These are phyloP conservation scores for Podarcis muralis DNA, from an alignment of 2,113 vertebrate genomes.

Conservation along the genomic window DNA sequence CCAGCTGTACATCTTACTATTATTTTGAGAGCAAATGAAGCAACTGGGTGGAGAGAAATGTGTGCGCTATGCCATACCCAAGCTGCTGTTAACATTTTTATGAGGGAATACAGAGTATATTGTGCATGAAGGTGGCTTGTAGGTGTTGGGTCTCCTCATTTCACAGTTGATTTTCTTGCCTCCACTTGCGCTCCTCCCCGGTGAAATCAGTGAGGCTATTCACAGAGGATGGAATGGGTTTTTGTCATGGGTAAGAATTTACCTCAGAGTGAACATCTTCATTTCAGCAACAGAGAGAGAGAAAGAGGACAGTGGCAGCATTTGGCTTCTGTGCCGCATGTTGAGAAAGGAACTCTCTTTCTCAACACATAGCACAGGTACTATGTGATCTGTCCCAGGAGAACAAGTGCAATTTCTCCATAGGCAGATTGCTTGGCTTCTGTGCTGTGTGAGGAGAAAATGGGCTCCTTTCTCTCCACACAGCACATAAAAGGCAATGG, in stretches of 20 bases:
- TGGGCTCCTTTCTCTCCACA: background rate
- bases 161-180: conserved; percentile 17
- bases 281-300: background rate
- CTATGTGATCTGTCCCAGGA: background rate
- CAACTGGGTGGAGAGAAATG: conserved; percentile 7
- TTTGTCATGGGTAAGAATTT: conserved; percentile 1
- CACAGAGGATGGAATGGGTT: background rate
- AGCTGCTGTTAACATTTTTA: conserved; percentile 7
- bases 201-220: conserved; percentile 2
- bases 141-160: conserved; percentile 13
- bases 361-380: background rate
- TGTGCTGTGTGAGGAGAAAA: background rate
- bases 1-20: background rate
- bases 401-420: background rate
- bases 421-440: background rate
- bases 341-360: background rate
- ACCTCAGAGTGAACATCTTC: background rate
- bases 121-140: conserved; percentile 29
- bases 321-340: too few relatives aligned
- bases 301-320: too few relatives aligned
- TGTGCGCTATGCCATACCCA: background rate
- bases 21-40: conserved; percentile 9
- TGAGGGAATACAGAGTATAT: conserved; percentile 27
- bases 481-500: background rate
- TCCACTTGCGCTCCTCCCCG: background rate